Percentiles rank a stretch among this genome's conserved stretches.
Conservation (phyloP, 1,140 invertebrate genomes). For the Anoplolepis gracilipes region DNA sequence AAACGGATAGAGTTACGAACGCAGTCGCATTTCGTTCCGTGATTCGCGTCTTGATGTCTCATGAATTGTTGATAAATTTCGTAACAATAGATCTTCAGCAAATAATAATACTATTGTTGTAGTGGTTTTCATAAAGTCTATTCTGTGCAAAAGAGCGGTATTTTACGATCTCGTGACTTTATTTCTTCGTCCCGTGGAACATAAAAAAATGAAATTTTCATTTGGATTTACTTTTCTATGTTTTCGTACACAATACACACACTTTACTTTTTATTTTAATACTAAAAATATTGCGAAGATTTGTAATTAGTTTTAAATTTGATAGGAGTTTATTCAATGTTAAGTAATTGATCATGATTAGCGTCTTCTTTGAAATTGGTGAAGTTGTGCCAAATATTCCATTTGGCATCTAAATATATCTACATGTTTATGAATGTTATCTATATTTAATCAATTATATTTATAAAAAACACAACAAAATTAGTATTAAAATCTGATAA, state of each 20-base stretch:
- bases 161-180: background rate
- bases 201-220: background rate
- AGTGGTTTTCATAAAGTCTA: background rate
- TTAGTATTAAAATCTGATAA: background rate
- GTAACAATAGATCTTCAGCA: background rate
- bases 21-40: background rate
- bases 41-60: background rate
- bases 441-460: background rate
- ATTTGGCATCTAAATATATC: background rate
- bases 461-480: background rate
- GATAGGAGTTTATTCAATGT: background rate
- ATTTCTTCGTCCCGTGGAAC: background rate
- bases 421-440: background rate
- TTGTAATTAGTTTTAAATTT: background rate
- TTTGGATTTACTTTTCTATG: background rate
- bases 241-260: background rate
- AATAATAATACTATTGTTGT: background rate
- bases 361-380: no score
- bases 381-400: no score
- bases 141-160: background rate
- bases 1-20: background rate
- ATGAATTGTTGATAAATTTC: background rate
- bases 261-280: background rate
- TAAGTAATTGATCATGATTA: no score
- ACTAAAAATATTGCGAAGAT: background rate